These are phyloP conservation scores for Dromius quadrimaculatus DNA, from an alignment of 2,888 invertebrate genomes.

Conservation along the genomic window DNA sequence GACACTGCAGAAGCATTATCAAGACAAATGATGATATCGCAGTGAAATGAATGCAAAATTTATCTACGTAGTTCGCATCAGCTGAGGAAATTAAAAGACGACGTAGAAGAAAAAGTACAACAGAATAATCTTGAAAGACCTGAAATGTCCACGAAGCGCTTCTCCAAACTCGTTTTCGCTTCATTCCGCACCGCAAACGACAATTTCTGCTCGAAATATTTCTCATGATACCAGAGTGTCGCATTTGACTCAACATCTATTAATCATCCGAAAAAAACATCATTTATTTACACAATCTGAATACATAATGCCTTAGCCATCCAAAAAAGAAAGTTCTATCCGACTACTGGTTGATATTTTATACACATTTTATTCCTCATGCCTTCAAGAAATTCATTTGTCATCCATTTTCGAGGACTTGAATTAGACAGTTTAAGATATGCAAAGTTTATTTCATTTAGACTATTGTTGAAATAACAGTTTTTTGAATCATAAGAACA, in stretches of 20 bases:
- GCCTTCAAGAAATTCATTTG: constrained; percentile 40
- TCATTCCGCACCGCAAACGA: constrained; percentile 31
- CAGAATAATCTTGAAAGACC: constrained; percentile 15
- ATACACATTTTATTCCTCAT: constrained; percentile 48
- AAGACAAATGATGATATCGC: constrained; percentile 4
- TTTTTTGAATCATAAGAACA: constrained; percentile 11
- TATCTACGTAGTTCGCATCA: constrained; percentile 28
- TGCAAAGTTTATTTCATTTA: constrained; percentile 42
- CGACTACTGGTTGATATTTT: constrained; percentile 44
- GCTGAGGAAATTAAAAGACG: constrained; percentile 36
- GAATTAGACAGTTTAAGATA: constrained; percentile 36
- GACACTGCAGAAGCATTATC: constrained; percentile 1
- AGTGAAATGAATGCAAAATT: constrained; percentile 1
- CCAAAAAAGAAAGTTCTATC: constrained; percentile 7
- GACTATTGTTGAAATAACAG: constrained; percentile 32
- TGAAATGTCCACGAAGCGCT: constrained; percentile 23
- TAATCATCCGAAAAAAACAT: constrained; percentile 51
- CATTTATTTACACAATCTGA: constrained; percentile 53
- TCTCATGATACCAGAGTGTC: constrained; percentile 47
- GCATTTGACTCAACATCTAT: constrained; percentile 52
- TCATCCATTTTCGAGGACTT: constrained; percentile 37
- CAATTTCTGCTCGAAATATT: constrained; percentile 40
- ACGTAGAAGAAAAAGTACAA: constrained; percentile 20
- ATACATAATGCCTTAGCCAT: constrained; percentile 41
- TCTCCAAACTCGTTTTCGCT: constrained; percentile 18